Base-by-base conservation (phyloP, 2,888 invertebrate species). In the Eupithecia tripunctaria region DNA sequence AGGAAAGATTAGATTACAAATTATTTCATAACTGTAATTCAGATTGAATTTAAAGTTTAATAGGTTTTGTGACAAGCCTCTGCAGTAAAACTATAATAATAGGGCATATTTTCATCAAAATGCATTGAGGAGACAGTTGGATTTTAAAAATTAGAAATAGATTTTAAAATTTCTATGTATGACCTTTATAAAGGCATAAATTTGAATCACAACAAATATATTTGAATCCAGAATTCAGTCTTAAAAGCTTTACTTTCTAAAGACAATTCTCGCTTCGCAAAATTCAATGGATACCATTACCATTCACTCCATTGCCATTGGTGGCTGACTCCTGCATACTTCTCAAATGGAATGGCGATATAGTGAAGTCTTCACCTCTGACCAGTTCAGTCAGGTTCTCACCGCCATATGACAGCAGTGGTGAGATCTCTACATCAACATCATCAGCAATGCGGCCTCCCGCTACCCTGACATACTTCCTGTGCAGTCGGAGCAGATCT, bases 391-490 rank as follows among this genome's bases (percentile, higher is more conserved):
- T 94, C 72, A 99, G 93, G 85, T 97, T 97, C 94, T 99, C 99
- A 2, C 99, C 99, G 62, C 96, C 96, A 80, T 99, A 99, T 0
- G 98, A 98, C 3, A 99, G 90, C 5, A 98, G 91, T 0, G 99
- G 98, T 14, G 99, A 99, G 74, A 99, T 97, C 93, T 99, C 99
- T 80, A 98, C 96, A 75, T 96, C 96, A n/a, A 96, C 90, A 43
- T 95, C 92, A 43, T 95, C 95, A 25, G 93, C 94, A 18, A 98
- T 96, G 56, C 93, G 93, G 0, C 98, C 99, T 1, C 99, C 99
- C 1, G 98, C 98, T 73, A 96, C 95, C 80, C 97, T 93, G 6
- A 99, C 95, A 87, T 97, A 98, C 77, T 96, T 96, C 80, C 96
- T 96, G 86, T 98, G 98, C 32, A 98, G 94, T 47, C 95, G 91